phyloP scores from a whole-genome alignment of 2,113 vertebrate genomes.

The Pseudorectes ferrugineus region DNA sequence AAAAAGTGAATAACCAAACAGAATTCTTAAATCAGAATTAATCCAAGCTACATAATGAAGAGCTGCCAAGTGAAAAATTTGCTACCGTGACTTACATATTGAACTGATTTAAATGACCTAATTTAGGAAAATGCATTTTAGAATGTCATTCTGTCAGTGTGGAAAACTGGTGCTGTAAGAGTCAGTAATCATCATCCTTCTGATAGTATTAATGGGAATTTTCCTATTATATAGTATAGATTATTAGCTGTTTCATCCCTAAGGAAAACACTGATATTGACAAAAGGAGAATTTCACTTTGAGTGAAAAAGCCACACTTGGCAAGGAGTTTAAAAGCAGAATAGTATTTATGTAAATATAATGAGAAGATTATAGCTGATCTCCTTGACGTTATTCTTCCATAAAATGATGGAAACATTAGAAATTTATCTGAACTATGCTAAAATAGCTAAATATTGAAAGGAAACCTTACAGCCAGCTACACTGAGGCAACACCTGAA shows the following conservation, averaged over 20 bases:
- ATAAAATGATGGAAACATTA: background rate
- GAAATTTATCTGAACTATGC: background rate
- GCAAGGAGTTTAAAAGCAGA: constrained; percentile 29
- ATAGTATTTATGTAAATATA: constrained; percentile 37
- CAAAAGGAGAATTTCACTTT: constrained; percentile 23
- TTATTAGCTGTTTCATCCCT: constrained; percentile 31
- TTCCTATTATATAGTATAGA: background rate
- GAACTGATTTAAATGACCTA: constrained; percentile 41
- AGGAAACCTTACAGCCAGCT: background rate
- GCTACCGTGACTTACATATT: constrained; percentile 20
- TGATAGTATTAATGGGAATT: constrained; percentile 35
- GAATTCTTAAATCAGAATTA: constrained; percentile 9
- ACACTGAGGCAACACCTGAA: background rate
- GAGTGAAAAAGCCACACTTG: background rate
- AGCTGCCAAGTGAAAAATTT: constrained; percentile 35
- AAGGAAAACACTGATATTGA: constrained; percentile 36
- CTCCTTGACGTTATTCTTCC: background rate
- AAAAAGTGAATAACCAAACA: background rate
- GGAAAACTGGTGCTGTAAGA: constrained; percentile 9
- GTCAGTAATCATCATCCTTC: constrained; percentile 5
- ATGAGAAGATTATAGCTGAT: constrained; percentile 29
- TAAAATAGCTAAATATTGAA: background rate
- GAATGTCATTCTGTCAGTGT: background rate
- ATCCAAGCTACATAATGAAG: constrained; percentile 4
- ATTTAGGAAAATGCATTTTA: constrained; percentile 41